Evolutionary conservation across 2,113 vertebrate genomes (phyloP).

Genomic region (Anser brachyrhynchus): DNA sequence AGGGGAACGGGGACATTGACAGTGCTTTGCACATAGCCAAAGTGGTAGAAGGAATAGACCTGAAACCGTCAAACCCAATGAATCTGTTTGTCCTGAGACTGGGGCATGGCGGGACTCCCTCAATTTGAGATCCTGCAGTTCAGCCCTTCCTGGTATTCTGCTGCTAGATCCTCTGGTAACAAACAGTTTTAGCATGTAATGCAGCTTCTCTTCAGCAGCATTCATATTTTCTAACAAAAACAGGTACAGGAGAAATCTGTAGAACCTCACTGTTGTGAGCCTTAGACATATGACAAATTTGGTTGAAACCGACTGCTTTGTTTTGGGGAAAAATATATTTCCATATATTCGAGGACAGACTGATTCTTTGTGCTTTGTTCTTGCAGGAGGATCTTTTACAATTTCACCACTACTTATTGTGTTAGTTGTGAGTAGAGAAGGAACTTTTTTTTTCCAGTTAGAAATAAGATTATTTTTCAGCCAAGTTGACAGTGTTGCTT

Average conservation of each 20-base stretch:
- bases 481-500: not conserved
- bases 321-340: not conserved
- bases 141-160: not conserved
- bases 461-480: not conserved
- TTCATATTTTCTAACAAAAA: not conserved
- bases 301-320: not conserved
- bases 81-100: not conserved
- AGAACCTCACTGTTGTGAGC: not conserved
- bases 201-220: not conserved
- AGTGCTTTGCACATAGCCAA: not conserved
- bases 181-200: not conserved
- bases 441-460: not conserved
- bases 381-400: not conserved
- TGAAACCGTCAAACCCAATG: not conserved
- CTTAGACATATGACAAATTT: not conserved
- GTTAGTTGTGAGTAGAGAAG: not conserved
- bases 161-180: not conserved
- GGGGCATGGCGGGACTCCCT: not conserved
- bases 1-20: not conserved
- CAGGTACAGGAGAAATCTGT: not conserved
- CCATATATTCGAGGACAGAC: too few species aligned
- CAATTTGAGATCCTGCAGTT: not conserved
- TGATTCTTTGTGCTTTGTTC: not conserved
- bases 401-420: not conserved
- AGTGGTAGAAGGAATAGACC: not conserved